A percentile compares a stretch with the other conserved stretches of the same genome.
Conservation (phyloP, 23 tunicate genomes). For the Diplosoma virens region DNA sequence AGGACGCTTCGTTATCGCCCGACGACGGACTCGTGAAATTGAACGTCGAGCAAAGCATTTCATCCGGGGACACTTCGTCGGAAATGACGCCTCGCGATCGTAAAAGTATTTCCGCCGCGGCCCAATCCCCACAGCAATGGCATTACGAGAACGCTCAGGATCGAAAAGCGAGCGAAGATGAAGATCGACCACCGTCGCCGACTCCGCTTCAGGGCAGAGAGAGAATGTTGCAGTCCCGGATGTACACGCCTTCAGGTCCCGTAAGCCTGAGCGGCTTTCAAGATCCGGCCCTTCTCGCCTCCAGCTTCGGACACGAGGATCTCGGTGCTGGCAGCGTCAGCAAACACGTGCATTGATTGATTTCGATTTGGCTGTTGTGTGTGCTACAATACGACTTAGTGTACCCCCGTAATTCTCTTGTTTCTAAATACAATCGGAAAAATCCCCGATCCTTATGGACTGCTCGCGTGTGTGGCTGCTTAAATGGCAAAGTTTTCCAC, state of each 20-base stretch:
- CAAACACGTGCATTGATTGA: slow-evolving; percentile 22
- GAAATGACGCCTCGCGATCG: slow-evolving; percentile 2
- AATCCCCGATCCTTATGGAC: too few species aligned
- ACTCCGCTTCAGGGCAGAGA: slow-evolving; percentile 23
- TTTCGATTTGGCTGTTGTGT: too few species aligned
- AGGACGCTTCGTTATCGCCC: too few species aligned
- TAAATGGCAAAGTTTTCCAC: too few species aligned
- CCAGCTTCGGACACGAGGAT: slow-evolving; percentile 9
- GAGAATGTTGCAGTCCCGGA: slow-evolving; percentile 13
- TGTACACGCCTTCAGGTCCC: slow-evolving; percentile 3
- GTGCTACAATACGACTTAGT: too few species aligned
- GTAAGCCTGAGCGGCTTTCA: slow-evolving; percentile 9
- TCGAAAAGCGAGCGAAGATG: slow-evolving; percentile 31
- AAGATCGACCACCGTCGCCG: slow-evolving; percentile 58
- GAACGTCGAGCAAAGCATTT: too few species aligned
- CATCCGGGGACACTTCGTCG: too few species aligned
- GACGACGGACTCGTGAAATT: too few species aligned
- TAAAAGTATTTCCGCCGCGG: neutral
- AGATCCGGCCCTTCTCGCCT: neutral
- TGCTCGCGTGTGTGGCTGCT: too few species aligned
- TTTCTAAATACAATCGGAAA: too few species aligned
- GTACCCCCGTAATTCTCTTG: too few species aligned
- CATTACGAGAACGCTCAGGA: neutral
- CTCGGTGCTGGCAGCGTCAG: neutral
- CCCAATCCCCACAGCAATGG: slow-evolving; percentile 24